These are phyloP conservation scores for Phymanthus crucifer DNA, from an alignment of 92 coral and sea anemone species.

Conservation along the genomic window DNA sequence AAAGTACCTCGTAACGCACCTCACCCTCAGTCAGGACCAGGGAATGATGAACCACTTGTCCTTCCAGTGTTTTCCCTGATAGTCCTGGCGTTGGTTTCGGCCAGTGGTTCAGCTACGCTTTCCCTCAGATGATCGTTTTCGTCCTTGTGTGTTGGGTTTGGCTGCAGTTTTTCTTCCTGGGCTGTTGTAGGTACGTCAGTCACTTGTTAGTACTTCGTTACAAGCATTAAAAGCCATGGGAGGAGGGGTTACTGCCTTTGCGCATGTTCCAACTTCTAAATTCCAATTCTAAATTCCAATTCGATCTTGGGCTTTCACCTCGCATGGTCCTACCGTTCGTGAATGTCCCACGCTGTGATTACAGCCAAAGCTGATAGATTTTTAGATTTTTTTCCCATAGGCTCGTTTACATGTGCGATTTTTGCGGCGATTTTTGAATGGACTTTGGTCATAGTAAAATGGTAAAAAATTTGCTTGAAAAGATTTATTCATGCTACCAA, in stretches of 20 bases:
- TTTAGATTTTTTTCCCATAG: too few species aligned
- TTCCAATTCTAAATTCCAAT: too few species aligned
- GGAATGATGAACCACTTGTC: background rate
- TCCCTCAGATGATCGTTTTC: slow-evolving; percentile 63
- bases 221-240: background rate
- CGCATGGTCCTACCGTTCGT: too few species aligned
- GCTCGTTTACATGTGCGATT: too few species aligned
- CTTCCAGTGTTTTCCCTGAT: slow-evolving; percentile 62
- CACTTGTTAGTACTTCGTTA: background rate
- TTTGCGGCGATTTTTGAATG: too few species aligned
- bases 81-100: slow-evolving; percentile 69
- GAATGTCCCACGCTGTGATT: too few species aligned
- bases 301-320: too few species aligned
- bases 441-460: too few species aligned
- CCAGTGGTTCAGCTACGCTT: slow-evolving; percentile 76
- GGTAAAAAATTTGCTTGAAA: too few species aligned
- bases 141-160: slow-evolving; percentile 66
- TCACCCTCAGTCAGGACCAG: background rate
- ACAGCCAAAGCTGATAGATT: too few species aligned
- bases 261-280: background rate
- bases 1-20: too few species aligned
- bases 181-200: slow-evolving; percentile 50
- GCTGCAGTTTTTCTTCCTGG: slow-evolving; percentile 70
- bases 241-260: background rate
- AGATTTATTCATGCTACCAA: too few species aligned